These are phyloP conservation scores for Prochilodus magdalenae DNA, from an alignment of 2,113 vertebrate genomes.

Conservation along the genomic window DNA sequence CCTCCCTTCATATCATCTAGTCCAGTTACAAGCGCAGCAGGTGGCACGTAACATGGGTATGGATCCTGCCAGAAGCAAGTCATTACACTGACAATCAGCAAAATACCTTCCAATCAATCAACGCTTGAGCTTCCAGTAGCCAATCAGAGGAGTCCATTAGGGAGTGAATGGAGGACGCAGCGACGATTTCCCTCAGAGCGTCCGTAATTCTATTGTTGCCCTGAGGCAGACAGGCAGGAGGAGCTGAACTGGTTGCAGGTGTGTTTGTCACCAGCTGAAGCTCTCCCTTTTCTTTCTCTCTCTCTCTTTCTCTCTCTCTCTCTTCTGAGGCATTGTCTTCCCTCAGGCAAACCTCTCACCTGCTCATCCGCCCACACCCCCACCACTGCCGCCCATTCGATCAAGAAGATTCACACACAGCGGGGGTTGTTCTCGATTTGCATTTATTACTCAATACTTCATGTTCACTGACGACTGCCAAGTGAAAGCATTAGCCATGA, in stretches of 20 bases:
- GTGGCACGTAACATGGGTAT: background rate
- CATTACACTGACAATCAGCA: background rate
- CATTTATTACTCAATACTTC: background rate
- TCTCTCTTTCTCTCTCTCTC: constrained; percentile 44
- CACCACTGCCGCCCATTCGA: background rate
- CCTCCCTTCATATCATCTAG: background rate
- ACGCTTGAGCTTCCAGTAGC: constrained; percentile 55
- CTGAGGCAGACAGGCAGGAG: constrained; percentile 42
- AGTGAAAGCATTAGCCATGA: background rate
- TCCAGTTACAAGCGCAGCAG: background rate
- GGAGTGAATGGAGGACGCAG: constrained; percentile 58
- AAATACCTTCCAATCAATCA: background rate
- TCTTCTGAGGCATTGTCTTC: constrained; percentile 27
- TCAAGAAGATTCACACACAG: constrained; percentile 10
- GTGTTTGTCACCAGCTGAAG: constrained; percentile 52
- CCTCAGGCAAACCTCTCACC: constrained; percentile 35
- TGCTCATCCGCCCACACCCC: background rate
- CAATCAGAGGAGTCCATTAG: constrained; percentile 54
- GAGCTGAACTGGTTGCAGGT: constrained; percentile 72
- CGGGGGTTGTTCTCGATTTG: background rate
- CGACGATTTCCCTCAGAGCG: constrained; percentile 36
- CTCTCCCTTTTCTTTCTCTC: constrained; percentile 51
- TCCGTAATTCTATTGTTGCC: constrained; percentile 40
- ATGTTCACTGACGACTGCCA: constrained; percentile 1
- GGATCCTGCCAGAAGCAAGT: background rate